Evolutionary conservation across 2,888 invertebrate genomes (phyloP), one percentile per base, ranked within the genome.

Genomic region (Troides helena): DNA sequence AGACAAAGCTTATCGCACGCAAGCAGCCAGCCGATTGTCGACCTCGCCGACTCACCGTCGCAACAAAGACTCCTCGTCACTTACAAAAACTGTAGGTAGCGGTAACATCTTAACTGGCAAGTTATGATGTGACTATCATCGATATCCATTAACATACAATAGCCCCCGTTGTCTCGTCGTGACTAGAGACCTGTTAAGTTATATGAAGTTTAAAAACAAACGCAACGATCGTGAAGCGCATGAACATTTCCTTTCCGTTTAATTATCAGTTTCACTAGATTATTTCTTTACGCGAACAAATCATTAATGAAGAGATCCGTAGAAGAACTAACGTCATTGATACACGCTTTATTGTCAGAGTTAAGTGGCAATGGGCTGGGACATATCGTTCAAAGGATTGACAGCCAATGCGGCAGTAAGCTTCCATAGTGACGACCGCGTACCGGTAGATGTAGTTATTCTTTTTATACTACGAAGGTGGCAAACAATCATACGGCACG

Each of bases 81-180:
- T 17, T 46, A 61, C 70, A 70, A 70, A 70, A 70, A 60, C 63
- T 56, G 64, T 64, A 67, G 64, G 17, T 57, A 65, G 67, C 67
- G 59, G 57, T 61, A 61, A 64, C 66, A 67, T 63, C 23, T 70
- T 67, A 57, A 61, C 57, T 67, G 70, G 67, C 70, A 67, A 70
- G 46, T 67, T 70, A 64, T 70, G 64, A 70, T 70, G 70, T 60
- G 70, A 57, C 70, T 67, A 65, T 70, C 67, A 67, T 70, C 57
- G 67, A 61, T 18, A 3, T 12, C 25, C 21, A 70, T 70, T 70
- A 64, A 64, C 67, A 70, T 70, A 70, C 70, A 70, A 70, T 70
- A 46, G 67, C 43, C 14, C 18, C 39, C 63, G 43, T 66, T 25
- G 62, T 50, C 64, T 43, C 63, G 67, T 67, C 56, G 43, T 18